Conservation (phyloP, 2,113 vertebrate genomes). For the Lethenteron reissneri region DNA sequence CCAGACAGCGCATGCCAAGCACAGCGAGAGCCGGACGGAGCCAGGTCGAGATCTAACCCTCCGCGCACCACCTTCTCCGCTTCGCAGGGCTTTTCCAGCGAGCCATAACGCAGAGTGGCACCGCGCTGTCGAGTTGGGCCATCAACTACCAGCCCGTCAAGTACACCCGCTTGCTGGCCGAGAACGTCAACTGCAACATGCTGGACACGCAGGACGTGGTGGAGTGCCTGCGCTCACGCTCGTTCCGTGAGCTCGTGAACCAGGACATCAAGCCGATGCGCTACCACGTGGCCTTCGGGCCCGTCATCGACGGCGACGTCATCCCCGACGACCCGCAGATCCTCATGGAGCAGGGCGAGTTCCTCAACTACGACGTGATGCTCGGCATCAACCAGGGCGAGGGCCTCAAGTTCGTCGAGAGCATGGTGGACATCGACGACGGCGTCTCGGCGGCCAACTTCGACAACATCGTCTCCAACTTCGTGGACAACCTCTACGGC, state of each 20-base stretch:
- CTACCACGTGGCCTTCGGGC: conserved; percentile 93
- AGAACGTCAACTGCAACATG: conserved; percentile 94
- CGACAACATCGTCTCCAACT: conserved; percentile 90
- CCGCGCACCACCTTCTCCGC: conserved; percentile 9
- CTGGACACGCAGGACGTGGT: conserved; percentile 95
- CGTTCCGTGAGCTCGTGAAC: conserved; percentile 77
- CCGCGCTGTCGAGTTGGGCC: conserved; percentile 91
- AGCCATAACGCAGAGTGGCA: conserved; percentile 92
- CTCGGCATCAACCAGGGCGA: conserved; percentile 94
- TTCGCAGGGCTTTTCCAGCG: conserved; percentile 82
- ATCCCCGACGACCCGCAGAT: conserved; percentile 95
- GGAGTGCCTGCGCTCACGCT: conserved; percentile 88
- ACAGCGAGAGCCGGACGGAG: no score
- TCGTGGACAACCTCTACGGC: conserved; percentile 90
- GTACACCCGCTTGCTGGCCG: conserved; percentile 67
- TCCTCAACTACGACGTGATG: conserved; percentile 99
- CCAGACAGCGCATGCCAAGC: no score
- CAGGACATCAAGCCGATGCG: conserved; percentile 92
- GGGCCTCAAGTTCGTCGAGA: conserved; percentile 90
- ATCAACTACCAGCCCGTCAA: conserved; percentile 96
- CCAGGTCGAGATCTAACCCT: no score
- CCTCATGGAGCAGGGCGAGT: conserved; percentile 97
- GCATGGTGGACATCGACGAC: conserved; percentile 82
- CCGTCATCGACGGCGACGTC: conserved; percentile 87
- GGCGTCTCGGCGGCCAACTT: conserved; percentile 92